Percentiles rank a stretch among this genome's conserved stretches.
phyloP scores from a whole-genome alignment of 2,113 vertebrate species.

The Phaetusa simplex region DNA sequence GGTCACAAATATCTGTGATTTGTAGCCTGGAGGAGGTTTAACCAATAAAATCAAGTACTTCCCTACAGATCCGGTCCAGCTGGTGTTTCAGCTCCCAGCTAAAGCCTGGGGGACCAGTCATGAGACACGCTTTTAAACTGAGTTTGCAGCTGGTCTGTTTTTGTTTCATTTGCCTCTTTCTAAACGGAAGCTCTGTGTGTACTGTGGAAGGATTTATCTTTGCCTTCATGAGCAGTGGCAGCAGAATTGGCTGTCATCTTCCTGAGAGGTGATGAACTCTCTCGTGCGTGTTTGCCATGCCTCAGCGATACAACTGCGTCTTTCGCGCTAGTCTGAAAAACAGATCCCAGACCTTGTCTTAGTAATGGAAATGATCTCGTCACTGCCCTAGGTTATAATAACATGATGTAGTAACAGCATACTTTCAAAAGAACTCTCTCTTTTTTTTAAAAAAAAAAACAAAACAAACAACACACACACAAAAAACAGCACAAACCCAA shows the following conservation, averaged over 20 bases:
- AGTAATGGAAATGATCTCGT: slow-evolving; percentile 44
- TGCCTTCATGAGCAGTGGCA: neutral
- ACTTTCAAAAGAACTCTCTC: neutral
- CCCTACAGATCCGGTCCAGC: neutral
- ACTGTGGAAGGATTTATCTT: neutral
- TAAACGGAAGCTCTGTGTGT: neutral
- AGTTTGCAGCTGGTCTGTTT: neutral
- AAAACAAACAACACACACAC: neutral
- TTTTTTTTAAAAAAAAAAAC: neutral
- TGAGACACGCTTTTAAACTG: neutral
- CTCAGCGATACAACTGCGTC: neutral
- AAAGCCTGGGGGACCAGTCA: neutral
- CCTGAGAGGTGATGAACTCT: neutral
- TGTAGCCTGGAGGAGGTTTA: neutral
- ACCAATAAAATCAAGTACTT: neutral
- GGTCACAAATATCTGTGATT: neutral
- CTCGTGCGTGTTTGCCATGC: neutral
- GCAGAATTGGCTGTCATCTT: neutral
- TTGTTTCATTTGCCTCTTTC: neutral
- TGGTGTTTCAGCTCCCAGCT: neutral
- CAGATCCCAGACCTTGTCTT: slow-evolving; percentile 40
- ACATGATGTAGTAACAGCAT: neutral
- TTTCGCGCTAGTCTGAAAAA: neutral
- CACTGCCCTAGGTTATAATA: slow-evolving; percentile 35
- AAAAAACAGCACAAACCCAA: neutral